A percentile compares a stretch with the other conserved stretches of the same genome.
Conservation (phyloP, 1,140 invertebrate genomes). For the Globodera rostochiensis region DNA sequence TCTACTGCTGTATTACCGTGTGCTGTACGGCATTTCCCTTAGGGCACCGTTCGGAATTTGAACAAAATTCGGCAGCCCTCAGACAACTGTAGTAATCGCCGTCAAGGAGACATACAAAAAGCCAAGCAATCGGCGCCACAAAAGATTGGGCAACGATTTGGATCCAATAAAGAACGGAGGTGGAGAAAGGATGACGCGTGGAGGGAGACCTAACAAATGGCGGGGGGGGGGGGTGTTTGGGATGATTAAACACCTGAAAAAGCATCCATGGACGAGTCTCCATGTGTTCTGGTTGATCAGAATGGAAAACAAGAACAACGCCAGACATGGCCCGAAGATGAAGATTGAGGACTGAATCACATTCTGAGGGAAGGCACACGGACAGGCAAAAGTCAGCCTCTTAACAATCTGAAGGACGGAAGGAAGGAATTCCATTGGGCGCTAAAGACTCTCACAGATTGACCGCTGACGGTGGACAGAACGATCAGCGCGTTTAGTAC, state of each 20-base stretch:
- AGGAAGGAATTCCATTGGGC: not conserved
- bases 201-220: conserved; percentile 35
- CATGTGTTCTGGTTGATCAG: conserved; percentile 59
- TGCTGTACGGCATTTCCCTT: conserved; percentile 31
- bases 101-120: conserved; percentile 58
- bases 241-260: conserved; percentile 42
- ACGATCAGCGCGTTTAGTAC: conserved; percentile 59
- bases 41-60: conserved; percentile 31
- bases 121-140: conserved; percentile 57
- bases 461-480: conserved; percentile 60
- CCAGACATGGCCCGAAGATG: conserved; percentile 53
- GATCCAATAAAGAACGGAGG: conserved; percentile 54
- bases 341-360: conserved; percentile 51
- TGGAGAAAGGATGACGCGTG: conserved; percentile 52
- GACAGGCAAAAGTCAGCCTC: conserved; percentile 56
- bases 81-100: conserved; percentile 57
- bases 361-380: conserved; percentile 57
- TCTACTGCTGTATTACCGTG: not conserved
- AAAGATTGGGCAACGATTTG: conserved; percentile 49
- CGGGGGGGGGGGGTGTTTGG: not conserved
- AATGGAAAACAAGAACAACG: conserved; percentile 52
- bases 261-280: conserved; percentile 59
- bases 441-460: conserved; percentile 48
- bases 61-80: conserved; percentile 46
- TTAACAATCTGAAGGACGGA: conserved; percentile 52